A percentile compares a stretch with the other conserved stretches of the same genome.
Conservation (phyloP, 2,888 invertebrate species). For the Nephrotoma guestfalica region DNA sequence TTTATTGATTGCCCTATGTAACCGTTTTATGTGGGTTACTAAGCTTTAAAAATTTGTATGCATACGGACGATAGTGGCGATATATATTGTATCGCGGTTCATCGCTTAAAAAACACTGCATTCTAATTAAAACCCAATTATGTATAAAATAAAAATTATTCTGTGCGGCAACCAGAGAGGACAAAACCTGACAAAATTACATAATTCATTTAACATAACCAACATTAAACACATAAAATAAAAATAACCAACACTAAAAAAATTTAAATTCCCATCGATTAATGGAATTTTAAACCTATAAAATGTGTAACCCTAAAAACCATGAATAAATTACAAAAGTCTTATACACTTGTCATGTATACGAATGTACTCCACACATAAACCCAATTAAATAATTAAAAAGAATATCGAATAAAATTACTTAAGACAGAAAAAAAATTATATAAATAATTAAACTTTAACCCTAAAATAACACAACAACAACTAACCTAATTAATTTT, state of each 20-base stretch:
- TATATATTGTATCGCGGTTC: not conserved
- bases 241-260: not conserved
- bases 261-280: not conserved
- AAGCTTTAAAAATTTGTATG: not conserved
- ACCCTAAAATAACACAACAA: not conserved
- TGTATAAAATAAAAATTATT: not conserved
- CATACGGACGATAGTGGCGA: not conserved
- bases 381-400: not conserved
- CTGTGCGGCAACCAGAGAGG: not conserved
- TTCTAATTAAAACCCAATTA: not conserved
- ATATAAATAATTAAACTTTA: not conserved
- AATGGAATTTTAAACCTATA: not conserved
- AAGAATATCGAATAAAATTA: not conserved
- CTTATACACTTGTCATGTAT: not conserved
- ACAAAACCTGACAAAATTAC: not conserved
- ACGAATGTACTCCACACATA: not conserved
- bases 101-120: not conserved
- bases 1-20: not conserved
- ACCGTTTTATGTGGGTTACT: not conserved
- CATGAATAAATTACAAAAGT: not conserved
- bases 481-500: not conserved
- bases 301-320: not conserved
- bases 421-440: not conserved
- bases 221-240: not conserved
- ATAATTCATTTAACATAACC: not conserved